Evolutionary conservation across 2,888 invertebrate species (phyloP), one percentile per base, ranked within the genome.

Genomic region (Amorpha juglandis): DNA sequence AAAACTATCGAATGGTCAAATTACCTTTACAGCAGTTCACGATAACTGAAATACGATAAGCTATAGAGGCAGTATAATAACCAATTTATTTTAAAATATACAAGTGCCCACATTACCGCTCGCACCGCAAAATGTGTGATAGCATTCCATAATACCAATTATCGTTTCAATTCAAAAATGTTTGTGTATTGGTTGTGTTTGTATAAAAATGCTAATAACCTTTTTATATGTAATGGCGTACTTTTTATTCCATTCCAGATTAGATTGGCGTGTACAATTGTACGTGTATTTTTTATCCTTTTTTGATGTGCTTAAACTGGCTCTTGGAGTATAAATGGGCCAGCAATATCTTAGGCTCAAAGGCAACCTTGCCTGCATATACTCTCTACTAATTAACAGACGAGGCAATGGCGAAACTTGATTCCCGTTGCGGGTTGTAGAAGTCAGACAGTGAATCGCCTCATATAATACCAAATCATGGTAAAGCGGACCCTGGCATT

Each of bases 1-100:
- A 74, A 83, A 85, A 82, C 83, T 81, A 85, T 86, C 79, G 78
- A 79, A 75, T 79, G 81, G 78, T 79, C 79, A 84, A 84, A 85
- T 83, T 86, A 81, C 82, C 81, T 82, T 83, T 76, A 79, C 73
- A 78, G 67, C 75, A 75, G 78, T 81, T 77, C 78, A 78, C 76
- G 78, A 80, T 82, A 77, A 73, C 81, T 74, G 73, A 78, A 79
- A 70, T 73, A 74, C 78, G 83, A 82, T 82, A 83, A 80, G 78
- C 81, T 73, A 66, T 76, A 76, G 76, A 67, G 55, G 71, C 79
- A 76, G 77, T 81, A 78, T 78, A 78, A 80, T 77, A 79, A 78
- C 80, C 80, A 82, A 83, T 83, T 83, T 83, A 80, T 78, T 83
- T 82, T 79, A 80, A 81, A 82, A 81, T 80, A 78, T 80, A 80